A percentile compares a stretch with the other conserved stretches of the same genome.
These are phyloP conservation scores for Propithecus coquereli DNA, from an alignment of 2,113 vertebrate genomes.

Conservation along the genomic window DNA sequence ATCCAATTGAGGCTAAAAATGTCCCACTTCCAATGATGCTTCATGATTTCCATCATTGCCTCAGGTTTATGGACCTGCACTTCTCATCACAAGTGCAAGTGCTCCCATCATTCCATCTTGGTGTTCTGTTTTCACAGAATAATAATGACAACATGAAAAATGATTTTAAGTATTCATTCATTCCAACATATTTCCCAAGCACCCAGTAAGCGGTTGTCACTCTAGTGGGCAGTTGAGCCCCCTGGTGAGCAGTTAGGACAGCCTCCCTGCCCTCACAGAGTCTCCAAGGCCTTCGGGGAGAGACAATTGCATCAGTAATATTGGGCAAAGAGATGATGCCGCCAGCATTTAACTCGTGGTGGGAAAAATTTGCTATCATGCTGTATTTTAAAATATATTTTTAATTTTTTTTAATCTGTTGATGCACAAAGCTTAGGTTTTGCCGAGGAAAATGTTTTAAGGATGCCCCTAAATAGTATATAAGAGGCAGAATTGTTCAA, in stretches of 20 bases:
- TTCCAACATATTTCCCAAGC: background rate
- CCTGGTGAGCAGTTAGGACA: background rate
- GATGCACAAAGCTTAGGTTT: background rate
- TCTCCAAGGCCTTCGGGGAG: background rate
- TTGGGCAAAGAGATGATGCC: background rate
- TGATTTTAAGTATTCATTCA: background rate
- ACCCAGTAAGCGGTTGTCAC: background rate
- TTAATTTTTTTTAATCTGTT: background rate
- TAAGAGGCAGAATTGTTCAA: background rate
- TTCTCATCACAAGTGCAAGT: background rate
- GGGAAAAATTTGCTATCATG: background rate
- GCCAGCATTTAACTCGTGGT: background rate
- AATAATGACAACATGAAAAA: background rate
- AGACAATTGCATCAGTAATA: background rate
- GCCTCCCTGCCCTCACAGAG: background rate
- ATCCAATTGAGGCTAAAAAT: constrained; percentile 18
- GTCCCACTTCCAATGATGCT: background rate
- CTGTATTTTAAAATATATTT: background rate
- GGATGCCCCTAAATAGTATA: too few species aligned
- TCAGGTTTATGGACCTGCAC: background rate
- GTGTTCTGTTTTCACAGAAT: background rate
- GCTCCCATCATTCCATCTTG: background rate
- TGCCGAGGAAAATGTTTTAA: background rate
- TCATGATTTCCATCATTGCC: background rate
- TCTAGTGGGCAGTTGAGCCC: background rate